Percentiles rank a stretch among this genome's conserved stretches.
Evolutionary conservation across 1,140 invertebrate genomes (phyloP).

Genomic region (Ips nitidus): DNA sequence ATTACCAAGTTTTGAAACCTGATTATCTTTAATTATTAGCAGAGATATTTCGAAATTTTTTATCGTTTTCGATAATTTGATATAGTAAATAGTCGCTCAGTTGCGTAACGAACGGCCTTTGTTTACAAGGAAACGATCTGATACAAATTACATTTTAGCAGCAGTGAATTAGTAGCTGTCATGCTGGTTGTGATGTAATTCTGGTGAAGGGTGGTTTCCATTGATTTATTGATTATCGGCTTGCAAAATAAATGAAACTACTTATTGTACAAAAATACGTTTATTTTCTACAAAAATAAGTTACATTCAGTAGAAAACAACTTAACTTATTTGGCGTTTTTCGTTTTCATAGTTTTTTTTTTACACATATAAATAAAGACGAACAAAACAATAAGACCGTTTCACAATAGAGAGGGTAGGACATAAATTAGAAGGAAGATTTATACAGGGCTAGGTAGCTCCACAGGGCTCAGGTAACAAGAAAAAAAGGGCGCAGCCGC

Average conservation of each 20-base stretch:
- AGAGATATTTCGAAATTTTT: slow-evolving; percentile 25
- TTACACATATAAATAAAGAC: slow-evolving; percentile 41
- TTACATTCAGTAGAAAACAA: slow-evolving; percentile 32
- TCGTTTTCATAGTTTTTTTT: slow-evolving; percentile 6
- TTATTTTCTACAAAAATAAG: slow-evolving; percentile 35
- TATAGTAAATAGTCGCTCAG: not conserved
- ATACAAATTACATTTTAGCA: slow-evolving; percentile 3
- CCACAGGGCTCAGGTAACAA: not conserved
- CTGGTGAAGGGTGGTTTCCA: too few species aligned
- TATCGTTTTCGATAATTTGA: slow-evolving; percentile 4
- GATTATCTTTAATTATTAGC: slow-evolving; percentile 25
- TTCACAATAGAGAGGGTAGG: slow-evolving; percentile 39
- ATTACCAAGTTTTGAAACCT: slow-evolving; percentile 22
- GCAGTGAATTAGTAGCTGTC: not conserved
- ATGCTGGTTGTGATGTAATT: too few species aligned
- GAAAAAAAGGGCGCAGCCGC: slow-evolving; percentile 53
- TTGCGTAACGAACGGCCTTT: not conserved
- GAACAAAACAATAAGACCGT: slow-evolving; percentile 41
- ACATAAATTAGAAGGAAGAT: slow-evolving; percentile 39
- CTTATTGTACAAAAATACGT: slow-evolving; percentile 12
- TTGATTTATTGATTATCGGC: not conserved
- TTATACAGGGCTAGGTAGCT: not conserved
- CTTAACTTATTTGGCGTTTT: slow-evolving; percentile 36
- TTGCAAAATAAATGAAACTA: not conserved
- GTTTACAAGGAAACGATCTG: not conserved